These are phyloP conservation scores for Etheostoma spectabile DNA, from an alignment of 2,113 vertebrate species.

Conservation along the genomic window DNA sequence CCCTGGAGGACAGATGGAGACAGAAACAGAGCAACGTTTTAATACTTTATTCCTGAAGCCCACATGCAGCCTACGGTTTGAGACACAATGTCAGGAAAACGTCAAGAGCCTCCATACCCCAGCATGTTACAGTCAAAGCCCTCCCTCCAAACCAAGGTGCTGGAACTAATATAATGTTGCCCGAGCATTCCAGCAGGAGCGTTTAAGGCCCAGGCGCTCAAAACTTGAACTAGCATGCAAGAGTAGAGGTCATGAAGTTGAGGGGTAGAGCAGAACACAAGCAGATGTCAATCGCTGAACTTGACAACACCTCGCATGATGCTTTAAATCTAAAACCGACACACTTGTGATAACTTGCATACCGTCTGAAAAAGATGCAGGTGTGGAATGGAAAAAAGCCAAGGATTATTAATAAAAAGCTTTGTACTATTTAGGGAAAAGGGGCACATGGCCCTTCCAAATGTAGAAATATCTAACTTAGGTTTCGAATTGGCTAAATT, in stretches of 20 bases:
- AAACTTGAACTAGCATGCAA: conserved; percentile 14
- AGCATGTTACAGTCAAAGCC: conserved; percentile 19
- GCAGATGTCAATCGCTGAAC: conserved; percentile 15
- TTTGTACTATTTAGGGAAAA: too few relatives aligned
- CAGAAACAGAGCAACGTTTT: conserved; percentile 45
- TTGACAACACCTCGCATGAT: background rate
- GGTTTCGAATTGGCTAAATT: too few relatives aligned
- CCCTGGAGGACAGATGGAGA: conserved; percentile 58
- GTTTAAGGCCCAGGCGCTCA: conserved; percentile 18
- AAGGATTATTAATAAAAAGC: too few relatives aligned
- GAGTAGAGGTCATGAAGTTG: conserved; percentile 9
- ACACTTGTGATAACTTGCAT: background rate
- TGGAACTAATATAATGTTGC: conserved; percentile 39
- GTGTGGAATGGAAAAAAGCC: too few relatives aligned
- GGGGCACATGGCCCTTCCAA: too few relatives aligned
- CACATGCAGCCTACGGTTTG: conserved; percentile 13
- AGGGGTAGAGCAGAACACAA: conserved; percentile 17
- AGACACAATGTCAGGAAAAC: conserved; percentile 27
- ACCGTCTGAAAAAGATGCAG: background rate
- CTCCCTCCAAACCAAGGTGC: conserved; percentile 7
- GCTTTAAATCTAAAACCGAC: background rate
- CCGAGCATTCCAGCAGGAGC: conserved; percentile 12
- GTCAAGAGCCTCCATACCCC: conserved; percentile 3
- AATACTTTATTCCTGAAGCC: conserved; percentile 16
- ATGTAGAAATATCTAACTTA: too few relatives aligned